Evolutionary conservation across 2,797 vertebrate genomes (phyloP), one percentile per base, ranked within the genome.

Genomic region (Perodicticus potto): DNA sequence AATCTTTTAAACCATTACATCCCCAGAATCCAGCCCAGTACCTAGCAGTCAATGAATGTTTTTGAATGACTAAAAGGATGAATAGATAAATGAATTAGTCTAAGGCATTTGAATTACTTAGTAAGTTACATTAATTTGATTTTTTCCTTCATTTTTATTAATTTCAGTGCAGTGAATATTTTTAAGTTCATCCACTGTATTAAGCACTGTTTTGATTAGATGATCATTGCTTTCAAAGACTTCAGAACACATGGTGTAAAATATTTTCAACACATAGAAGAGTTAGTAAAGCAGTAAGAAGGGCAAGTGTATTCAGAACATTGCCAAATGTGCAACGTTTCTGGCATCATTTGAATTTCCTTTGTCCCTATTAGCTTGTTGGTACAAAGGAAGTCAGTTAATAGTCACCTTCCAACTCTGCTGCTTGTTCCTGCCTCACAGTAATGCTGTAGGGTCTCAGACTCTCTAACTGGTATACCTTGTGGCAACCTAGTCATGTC

Each of bases 81-180:
- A 43, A 14, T 80, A 23, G 90, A 45, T 73, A 80, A n/a, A 57
- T 40, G 3, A 82, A 61, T 67, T 4, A 53, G 8, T 87, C 6
- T 76, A 55, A 17, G 81, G 14, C 8, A 78, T 34, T 86, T 93
- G 40, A 78, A 53, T 94, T 67, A 73, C 49, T 85, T 86, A 57
- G 8, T 81, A 84, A 69, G 12, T 91, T 82, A 77, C 77, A 37
- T 92, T 92, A 53, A 87, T 70, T 85, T 55, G 25, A 45, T 17
- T 29, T 34, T 82, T 77, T 73, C n/a, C 43, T 95, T 29, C 25
- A 91, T 61, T 93, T 81, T 72, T 65, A 92, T 70, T 78, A 37
- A 80, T 5, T 63, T 22, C 4, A 40, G 29, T 40, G 6, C 9
- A 86, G 3, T 63, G 49, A 88, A 11, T 74, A 91, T 73, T 57